Evolutionary conservation across 2,113 vertebrate species (phyloP), one percentile per base, ranked within the genome.

Genomic region (Procavia capensis): DNA sequence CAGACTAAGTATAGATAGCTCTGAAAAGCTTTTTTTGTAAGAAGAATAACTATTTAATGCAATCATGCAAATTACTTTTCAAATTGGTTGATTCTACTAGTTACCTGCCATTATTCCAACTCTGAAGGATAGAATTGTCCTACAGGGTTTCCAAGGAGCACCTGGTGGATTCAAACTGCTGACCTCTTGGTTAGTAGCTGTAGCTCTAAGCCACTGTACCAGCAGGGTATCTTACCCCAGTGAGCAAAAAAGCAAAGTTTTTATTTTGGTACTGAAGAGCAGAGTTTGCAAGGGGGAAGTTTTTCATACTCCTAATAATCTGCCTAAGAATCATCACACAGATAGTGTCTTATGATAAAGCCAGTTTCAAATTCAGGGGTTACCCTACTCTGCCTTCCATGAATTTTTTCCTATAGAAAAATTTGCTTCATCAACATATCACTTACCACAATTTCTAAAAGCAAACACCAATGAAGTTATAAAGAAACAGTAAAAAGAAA

Each of bases 31-130:
- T 90, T 93, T 93, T 93, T 61, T 27, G 80, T 75, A 85, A 81
- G 45, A 92, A 85, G 39, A 94, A 91, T 85, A 96, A 92, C 94
- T 95, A 96, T 80, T 96, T 93, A 93, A 95, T 90, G 45, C 5
- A 94, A 90, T 96, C 85, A 96, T 85, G 57, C 24, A 92, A 93
- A 92, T 94, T 25, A 92, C 31, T 93, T 80, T 81, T 72, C 5
- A 78, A 96, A 95, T 83, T 66, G 3, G 41, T 47, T 91, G 19
- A 89, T 80, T 93, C 59, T 70, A 66, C 34, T 89, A 27, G 47
- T 3, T 92, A 22, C 24, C 41, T 83, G 22, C 20, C 10, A 93
- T 93, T 47, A 66, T n/a, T n/a, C n/a, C n/a, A n/a, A n/a, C n/a
- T n/a, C n/a, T n/a, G n/a, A n/a, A n/a, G n/a, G n/a, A n/a, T n/a